Base-by-base conservation (phyloP, 2,888 invertebrate genomes). In the Nebria salina region DNA sequence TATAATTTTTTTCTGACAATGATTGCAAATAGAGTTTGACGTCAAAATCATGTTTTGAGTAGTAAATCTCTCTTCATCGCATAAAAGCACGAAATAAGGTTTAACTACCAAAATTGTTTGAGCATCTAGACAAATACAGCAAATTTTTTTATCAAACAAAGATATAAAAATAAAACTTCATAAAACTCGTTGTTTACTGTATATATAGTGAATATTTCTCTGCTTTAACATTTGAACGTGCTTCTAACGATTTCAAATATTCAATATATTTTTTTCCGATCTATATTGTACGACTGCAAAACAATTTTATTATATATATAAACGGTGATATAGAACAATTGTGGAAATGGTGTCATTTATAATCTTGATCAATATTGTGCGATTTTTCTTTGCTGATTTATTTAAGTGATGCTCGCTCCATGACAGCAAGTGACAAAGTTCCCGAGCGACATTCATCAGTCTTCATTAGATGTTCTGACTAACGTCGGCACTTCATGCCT, bases 371-470 rank as follows among this genome's bases (percentile, higher is more conserved):
- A 70, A 70, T 70, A 70, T 70, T 26, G 20, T 13, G 70, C 25
- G 70, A 70, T 70, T 34, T 70, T 70, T 34, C 70, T 8, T 68
- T 8, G 68, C 68, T 34, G 70, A 70, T 70, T 70, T 70, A 70
- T 70, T 25, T 70, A 70, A 70, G 70, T 70, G 70, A 70, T 15
- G 26, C 13, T 70, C 20, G 20, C 70, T 26, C 34, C 26, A 20
- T 70, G 70, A 70, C 70, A 70, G 70, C 70, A 66, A 66, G 75
- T 82, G 43, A 76, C 78, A 82, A 82, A 80, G 73, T 70, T 82
- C 42, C 54, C 42, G 64, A 82, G 76, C 72, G 78, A 68, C 65
- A 77, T 78, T 82, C 82, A 82, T 82, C 78, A 75, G 78, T 82
- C 82, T 82, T 82, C 82, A 82, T 82, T 82, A 82, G 72, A 54